phyloP scores from a whole-genome alignment of 2,888 invertebrate species.

The Adelognathus sp. region DNA sequence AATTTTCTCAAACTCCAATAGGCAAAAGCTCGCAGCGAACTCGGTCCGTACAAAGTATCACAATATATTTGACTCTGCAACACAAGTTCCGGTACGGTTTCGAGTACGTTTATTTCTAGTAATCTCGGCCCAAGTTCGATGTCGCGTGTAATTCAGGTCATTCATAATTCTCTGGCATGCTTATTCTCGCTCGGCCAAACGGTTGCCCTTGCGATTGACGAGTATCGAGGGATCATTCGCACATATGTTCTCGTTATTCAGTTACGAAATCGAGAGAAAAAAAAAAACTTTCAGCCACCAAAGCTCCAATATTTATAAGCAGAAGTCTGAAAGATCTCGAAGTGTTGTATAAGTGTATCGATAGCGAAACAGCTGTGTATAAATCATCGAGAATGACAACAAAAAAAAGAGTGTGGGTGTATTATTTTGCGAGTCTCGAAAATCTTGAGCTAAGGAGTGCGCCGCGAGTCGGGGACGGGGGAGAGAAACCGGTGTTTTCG shows the following conservation, averaged over 20 bases:
- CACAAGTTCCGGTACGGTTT: background rate
- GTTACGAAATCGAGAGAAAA: background rate
- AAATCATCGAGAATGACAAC: constrained; percentile 14
- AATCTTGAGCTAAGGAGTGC: constrained; percentile 39
- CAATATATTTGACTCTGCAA: background rate
- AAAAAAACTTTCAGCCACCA: background rate
- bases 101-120: background rate
- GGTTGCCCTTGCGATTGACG: background rate
- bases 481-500: constrained; percentile 57
- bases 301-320: constrained; percentile 6
- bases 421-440: constrained; percentile 59
- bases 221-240: background rate
- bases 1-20: too few species aligned
- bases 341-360: background rate
- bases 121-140: constrained; percentile 6
- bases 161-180: background rate
- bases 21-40: too few species aligned
- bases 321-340: background rate
- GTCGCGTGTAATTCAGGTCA: constrained; percentile 29
- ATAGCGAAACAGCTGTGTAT: background rate
- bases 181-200: background rate
- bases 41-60: background rate
- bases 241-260: background rate
- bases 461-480: constrained; percentile 34
- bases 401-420: constrained; percentile 72